Base-by-base conservation (phyloP, 2,888 invertebrate species). In the Exephanes ischioxanthus region DNA sequence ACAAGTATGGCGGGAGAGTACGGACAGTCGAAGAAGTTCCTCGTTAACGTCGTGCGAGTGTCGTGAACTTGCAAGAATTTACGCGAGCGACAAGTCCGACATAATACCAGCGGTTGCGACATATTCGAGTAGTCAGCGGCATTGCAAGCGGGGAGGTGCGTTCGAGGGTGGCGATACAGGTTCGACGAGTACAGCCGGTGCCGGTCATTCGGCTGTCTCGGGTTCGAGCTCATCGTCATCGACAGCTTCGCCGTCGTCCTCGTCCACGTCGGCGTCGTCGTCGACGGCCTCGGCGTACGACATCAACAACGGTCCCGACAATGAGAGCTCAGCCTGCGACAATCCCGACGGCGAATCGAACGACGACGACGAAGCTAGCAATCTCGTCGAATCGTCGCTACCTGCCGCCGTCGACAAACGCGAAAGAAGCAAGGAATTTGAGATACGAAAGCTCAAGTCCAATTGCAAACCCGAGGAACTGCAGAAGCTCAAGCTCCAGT, bases 1-100 rank as follows among this genome's bases (percentile, higher is more conserved):
- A 87, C 97, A 97, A 95, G 96, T 97, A 3, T 98, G 97, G 97
- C 96, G 97, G 89, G 97, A 97, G 93, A 95, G 96, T 73, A 96
- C 97, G 83, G 95, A 96, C 96, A 96, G 89, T 87, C 90, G 86
- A 2, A 58, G 61, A 58, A 76, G 63, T 22, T 90, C 90, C 33
- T 90, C 91, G 58, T 86, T 91, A 55, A 78, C 90, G 58, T 91
- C 92, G 19, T 92, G 91, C 80, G 91, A 90, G 63, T 89, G 91
- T 66, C 91, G 92, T 1, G 90, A 91, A 9, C 83, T 91, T 9
- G 88, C 90, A 37, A 91, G 91, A 68, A 85, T 88, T 33, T 79
- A 89, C 45, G 87, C 85, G 51, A 77, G 81, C 55, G 87, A 86
- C 33, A 88, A 88, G 41, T 86, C 88, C 14, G 88, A 85, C 16